Percentiles rank a stretch among this genome's conserved stretches.
phyloP scores from a whole-genome alignment of 2,888 invertebrate species.

The Tetragonisca angustula region DNA sequence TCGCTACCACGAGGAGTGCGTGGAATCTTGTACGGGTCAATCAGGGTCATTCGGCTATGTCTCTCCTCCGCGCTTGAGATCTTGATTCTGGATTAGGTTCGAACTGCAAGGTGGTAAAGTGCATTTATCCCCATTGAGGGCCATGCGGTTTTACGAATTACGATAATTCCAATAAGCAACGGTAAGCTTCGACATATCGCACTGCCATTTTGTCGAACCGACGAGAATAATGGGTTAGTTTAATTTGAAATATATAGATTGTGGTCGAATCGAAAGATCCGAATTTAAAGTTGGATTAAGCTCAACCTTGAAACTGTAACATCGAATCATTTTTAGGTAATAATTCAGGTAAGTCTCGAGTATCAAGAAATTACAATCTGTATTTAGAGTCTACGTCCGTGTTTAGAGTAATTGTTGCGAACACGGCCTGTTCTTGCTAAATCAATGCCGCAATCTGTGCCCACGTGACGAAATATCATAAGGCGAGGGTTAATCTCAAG shows the following conservation, averaged over 20 bases:
- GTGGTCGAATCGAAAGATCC: neutral
- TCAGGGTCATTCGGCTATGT: neutral
- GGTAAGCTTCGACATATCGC: no score
- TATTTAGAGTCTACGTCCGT: neutral
- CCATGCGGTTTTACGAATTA: no score
- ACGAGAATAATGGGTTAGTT: neutral
- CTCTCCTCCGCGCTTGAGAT: neutral
- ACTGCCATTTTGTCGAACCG: neutral
- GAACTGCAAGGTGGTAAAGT: no score
- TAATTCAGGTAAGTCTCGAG: no score
- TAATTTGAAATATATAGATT: neutral
- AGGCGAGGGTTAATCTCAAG: slow-evolving; percentile 4
- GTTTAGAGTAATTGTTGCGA: slow-evolving; percentile 1
- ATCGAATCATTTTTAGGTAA: no score
- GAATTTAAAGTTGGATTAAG: neutral
- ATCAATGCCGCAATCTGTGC: neutral
- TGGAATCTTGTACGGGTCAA: slow-evolving; percentile 13
- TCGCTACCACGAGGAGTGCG: neutral
- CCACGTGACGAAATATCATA: slow-evolving; percentile 1
- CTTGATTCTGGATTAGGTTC: neutral
- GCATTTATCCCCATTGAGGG: no score
- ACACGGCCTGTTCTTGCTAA: neutral
- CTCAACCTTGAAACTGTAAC: no score
- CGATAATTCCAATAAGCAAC: no score
- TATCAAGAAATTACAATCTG: neutral